phyloP scores from a whole-genome alignment of 1,140 invertebrate species.

The Chironomus tepperi region DNA sequence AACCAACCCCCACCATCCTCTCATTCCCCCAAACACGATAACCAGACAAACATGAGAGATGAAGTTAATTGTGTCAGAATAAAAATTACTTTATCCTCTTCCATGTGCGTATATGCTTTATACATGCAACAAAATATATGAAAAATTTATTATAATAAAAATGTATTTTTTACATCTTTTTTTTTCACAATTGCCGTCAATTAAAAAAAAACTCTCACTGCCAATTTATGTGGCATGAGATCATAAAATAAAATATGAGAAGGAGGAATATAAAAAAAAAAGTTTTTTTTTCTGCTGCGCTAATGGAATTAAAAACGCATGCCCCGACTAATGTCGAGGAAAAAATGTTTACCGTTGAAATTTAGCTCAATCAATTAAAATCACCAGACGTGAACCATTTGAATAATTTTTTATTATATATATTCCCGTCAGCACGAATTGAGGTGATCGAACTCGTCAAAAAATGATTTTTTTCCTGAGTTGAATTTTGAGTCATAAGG shows the following conservation, averaged over 20 bases:
- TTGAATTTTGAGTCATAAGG: no score
- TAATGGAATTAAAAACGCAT: conserved; percentile 14
- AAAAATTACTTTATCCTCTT: neutral
- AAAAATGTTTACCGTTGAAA: neutral
- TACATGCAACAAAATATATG: no score
- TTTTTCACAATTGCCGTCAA: neutral
- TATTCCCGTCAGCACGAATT: no score
- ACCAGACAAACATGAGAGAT: neutral
- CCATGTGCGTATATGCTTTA: no score
- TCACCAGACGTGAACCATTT: neutral
- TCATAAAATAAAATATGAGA: neutral
- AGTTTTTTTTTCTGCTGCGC: neutral
- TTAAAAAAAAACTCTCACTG: neutral
- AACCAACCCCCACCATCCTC: no score
- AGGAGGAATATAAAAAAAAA: no score
- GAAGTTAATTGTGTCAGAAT: neutral
- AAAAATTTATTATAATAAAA: no score
- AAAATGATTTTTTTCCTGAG: no score
- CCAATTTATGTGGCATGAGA: neutral
- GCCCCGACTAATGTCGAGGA: neutral
- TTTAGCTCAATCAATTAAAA: conserved; percentile 9
- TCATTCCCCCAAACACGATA: no score
- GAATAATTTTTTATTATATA: no score
- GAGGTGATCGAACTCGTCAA: no score
- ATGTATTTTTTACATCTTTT: neutral